phyloP scores from a whole-genome alignment of 2,888 invertebrate genomes.

The Protonemura montana region DNA sequence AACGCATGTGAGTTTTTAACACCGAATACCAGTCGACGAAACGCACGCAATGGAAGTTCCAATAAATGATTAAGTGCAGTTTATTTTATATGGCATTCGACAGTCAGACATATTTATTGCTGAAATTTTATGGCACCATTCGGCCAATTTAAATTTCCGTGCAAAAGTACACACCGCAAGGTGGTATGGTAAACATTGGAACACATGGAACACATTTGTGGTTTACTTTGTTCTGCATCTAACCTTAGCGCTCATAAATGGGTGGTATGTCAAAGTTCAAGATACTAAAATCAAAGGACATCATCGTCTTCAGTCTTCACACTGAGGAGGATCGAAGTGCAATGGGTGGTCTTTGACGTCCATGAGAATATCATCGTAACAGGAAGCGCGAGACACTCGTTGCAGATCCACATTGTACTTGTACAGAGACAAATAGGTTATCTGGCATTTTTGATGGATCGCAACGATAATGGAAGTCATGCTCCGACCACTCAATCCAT shows the following conservation, averaged over 20 bases:
- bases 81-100: not conserved
- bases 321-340: not conserved
- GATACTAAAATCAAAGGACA: not conserved
- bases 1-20: not conserved
- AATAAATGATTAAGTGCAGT: not conserved
- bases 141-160: not conserved
- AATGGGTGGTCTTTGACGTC: slow-evolving; percentile 16
- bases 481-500: slow-evolving; percentile 29
- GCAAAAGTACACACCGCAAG: not conserved
- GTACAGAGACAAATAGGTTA: slow-evolving; percentile 26
- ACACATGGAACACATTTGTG: not conserved
- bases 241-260: not conserved
- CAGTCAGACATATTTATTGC: not conserved
- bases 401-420: slow-evolving; percentile 24
- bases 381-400: slow-evolving; percentile 9
- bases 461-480: slow-evolving; percentile 27
- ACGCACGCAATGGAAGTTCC: not conserved
- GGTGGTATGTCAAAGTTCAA: not conserved
- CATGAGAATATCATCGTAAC: not conserved
- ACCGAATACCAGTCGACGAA: not conserved
- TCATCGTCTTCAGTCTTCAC: not conserved
- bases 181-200: not conserved
- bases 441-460: slow-evolving; percentile 33
- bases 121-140: not conserved
- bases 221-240: not conserved